Conservation (phyloP, 2,113 vertebrate genomes). For the Rhea pennata region DNA sequence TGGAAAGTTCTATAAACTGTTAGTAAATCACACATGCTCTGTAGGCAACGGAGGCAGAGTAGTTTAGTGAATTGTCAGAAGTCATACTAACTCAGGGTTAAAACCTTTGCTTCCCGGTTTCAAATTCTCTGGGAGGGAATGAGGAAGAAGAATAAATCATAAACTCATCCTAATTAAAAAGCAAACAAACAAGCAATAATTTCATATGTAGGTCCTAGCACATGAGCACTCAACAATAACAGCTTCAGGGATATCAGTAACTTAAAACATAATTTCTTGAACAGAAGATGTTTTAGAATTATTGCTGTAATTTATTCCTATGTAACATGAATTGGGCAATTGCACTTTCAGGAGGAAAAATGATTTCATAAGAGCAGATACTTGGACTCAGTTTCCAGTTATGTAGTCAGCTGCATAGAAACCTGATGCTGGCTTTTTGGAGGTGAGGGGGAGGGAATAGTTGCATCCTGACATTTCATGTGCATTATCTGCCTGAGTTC, state of each 20-base stretch:
- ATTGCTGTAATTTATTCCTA: neutral
- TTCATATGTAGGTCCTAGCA: neutral
- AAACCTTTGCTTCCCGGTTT: neutral
- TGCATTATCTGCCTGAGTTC: neutral
- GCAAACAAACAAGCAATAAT: neutral
- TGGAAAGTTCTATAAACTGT: neutral
- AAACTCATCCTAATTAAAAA: neutral
- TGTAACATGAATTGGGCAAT: neutral
- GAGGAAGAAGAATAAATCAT: neutral
- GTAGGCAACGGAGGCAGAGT: neutral
- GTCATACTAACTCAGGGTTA: neutral
- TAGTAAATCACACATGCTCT: neutral
- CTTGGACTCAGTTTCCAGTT: neutral
- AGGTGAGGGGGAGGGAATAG: neutral
- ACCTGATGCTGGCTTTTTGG: neutral
- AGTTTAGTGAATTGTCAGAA: neutral
- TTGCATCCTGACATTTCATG: neutral
- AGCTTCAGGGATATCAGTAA: neutral
- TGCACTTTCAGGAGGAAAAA: neutral
- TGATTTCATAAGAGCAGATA: neutral
- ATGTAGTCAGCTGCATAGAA: neutral
- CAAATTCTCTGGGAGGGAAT: neutral
- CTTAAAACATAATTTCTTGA: neutral
- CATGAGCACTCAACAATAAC: neutral
- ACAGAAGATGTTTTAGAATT: neutral